A percentile compares a stretch with the other conserved stretches of the same genome.
phyloP scores from a whole-genome alignment of 2,888 invertebrate species.

The Micropterix aruncella region DNA sequence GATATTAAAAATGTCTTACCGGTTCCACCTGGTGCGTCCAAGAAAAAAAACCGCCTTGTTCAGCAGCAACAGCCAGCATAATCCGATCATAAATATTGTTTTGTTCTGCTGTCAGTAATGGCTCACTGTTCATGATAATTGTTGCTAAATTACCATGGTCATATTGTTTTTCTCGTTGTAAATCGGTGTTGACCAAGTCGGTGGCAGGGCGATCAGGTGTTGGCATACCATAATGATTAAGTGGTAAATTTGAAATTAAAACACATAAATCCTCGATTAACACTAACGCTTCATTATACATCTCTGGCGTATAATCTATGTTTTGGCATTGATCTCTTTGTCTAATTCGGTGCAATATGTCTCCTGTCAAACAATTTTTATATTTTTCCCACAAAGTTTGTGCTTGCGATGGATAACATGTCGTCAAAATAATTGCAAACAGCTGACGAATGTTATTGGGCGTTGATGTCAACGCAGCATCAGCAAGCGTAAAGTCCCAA shows the following conservation, averaged over 20 bases:
- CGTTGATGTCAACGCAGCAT: constrained; percentile 13
- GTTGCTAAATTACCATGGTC: constrained; percentile 8
- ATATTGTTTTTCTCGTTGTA: constrained; percentile 14
- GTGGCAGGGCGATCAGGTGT: constrained; percentile 9
- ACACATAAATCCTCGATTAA: constrained; percentile 15
- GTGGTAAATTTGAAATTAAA: constrained; percentile 4
- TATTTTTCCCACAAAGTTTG: constrained; percentile 15
- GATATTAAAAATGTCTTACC: constrained; percentile 16
- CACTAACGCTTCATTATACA: constrained; percentile 17
- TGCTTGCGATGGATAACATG: constrained; percentile 15
- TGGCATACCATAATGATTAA: constrained; percentile 15
- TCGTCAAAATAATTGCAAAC: constrained; percentile 16
- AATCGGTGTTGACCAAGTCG: constrained; percentile 12
- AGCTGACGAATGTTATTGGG: constrained; percentile 15
- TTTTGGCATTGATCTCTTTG: constrained; percentile 11
- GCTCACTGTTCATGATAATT: constrained; percentile 7
- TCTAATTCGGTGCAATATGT: constrained; percentile 15
- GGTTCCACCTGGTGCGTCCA: not conserved
- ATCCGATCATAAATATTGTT: constrained; percentile 7
- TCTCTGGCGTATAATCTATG: constrained; percentile 12
- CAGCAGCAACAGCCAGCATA: constrained; percentile 12
- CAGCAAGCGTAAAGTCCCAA: constrained; percentile 11
- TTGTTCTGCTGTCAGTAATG: constrained; percentile 10
- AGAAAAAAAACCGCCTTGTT: constrained; percentile 15
- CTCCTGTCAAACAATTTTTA: constrained; percentile 16